Percentiles rank a stretch among this genome's conserved stretches.
These are phyloP conservation scores for Pygoscelis adeliae DNA, from an alignment of 2,113 vertebrate species.

Conservation along the genomic window DNA sequence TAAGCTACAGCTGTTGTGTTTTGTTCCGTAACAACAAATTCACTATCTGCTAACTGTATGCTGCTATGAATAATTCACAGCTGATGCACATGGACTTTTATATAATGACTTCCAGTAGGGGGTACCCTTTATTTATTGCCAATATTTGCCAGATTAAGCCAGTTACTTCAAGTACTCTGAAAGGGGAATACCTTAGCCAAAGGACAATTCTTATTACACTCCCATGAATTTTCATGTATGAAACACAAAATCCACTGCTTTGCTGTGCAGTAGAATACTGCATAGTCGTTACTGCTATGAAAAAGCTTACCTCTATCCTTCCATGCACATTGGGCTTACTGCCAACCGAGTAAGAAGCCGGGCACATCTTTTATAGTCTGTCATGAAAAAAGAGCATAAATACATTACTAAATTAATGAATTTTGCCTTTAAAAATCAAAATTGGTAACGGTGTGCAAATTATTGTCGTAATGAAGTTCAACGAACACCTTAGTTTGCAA, in stretches of 20 bases:
- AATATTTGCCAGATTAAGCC: background rate
- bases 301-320: conserved; percentile 83
- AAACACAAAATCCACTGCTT: background rate
- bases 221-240: background rate
- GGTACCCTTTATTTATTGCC: background rate
- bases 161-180: background rate
- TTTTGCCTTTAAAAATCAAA: background rate
- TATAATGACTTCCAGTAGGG: conserved; percentile 14
- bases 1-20: background rate
- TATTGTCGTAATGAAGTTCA: background rate
- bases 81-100: background rate
- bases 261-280: background rate
- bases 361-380: conserved; percentile 95
- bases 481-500: background rate
- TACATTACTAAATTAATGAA: background rate
- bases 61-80: background rate
- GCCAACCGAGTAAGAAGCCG: conserved; percentile 92
- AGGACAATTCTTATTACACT: background rate
- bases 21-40: background rate
- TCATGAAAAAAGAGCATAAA: conserved; percentile 23
- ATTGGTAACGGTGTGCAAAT: background rate
- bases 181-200: background rate
- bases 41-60: background rate
- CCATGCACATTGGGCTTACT: conserved; percentile 88
- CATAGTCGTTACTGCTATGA: background rate